These are phyloP conservation scores for Pteronotus mesoamericanus DNA, from an alignment of 2,797 vertebrate species.

Conservation along the genomic window DNA sequence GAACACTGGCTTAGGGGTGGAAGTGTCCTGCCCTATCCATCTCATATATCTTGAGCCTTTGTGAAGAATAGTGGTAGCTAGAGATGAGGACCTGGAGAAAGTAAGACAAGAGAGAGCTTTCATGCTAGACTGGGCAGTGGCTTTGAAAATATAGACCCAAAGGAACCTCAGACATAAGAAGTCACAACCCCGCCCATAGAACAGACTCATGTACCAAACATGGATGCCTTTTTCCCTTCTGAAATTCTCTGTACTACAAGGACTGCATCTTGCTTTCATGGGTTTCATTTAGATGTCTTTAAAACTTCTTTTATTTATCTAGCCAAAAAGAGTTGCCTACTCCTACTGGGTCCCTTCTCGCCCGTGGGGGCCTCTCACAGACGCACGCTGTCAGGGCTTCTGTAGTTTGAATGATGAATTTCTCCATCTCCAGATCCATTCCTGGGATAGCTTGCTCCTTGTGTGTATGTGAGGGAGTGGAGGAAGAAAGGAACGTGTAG, in stretches of 20 bases:
- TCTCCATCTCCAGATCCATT: not conserved
- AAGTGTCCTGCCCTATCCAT: not conserved
- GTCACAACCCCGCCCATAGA: fast-evolving
- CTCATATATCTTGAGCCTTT: not conserved
- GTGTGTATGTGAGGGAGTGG: fast-evolving
- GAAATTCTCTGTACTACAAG: not conserved
- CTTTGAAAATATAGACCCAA: not conserved
- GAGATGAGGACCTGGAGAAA: not conserved
- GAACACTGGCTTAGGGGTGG: not conserved
- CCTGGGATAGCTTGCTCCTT: not conserved
- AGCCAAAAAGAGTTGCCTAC: not conserved
- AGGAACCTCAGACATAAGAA: fast-evolving
- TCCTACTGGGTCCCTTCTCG: not conserved
- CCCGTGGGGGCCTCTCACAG: fast-evolving
- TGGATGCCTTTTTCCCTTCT: not conserved
- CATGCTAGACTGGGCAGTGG: not conserved
- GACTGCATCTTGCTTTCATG: not conserved
- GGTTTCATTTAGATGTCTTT: not conserved
- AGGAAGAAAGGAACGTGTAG: fast-evolving
- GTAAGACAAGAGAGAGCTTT: not conserved
- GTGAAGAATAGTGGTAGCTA: not conserved
- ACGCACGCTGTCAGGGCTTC: not conserved
- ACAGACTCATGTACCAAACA: fast-evolving
- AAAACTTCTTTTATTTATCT: not conserved
- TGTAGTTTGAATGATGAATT: not conserved